These are phyloP conservation scores for Hemicrepidius hirtus DNA, from an alignment of 2,888 invertebrate genomes.

Conservation along the genomic window DNA sequence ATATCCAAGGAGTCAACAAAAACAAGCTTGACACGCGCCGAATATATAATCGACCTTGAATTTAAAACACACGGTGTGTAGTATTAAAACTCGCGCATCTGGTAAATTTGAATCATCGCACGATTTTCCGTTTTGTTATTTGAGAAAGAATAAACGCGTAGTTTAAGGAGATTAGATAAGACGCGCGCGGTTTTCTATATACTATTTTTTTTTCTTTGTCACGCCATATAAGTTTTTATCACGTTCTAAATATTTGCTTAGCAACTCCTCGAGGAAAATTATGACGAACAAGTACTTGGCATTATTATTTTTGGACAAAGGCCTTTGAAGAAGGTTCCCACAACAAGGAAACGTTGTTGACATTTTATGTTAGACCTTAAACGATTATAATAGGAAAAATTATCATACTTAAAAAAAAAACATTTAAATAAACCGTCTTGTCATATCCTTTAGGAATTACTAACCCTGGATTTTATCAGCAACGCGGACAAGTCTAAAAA, in stretches of 20 bases:
- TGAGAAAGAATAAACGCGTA: conserved; percentile 15
- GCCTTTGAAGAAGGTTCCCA: conserved; percentile 1
- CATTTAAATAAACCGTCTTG: too few relatives aligned
- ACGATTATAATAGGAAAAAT: too few relatives aligned
- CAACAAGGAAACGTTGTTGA: background rate
- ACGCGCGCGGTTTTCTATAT: background rate
- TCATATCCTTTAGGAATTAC: too few relatives aligned
- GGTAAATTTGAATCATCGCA: conserved; percentile 29
- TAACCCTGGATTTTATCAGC: too few relatives aligned
- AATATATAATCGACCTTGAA: conserved; percentile 31
- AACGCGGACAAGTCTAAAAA: too few relatives aligned
- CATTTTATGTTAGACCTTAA: background rate
- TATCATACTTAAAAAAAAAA: too few relatives aligned
- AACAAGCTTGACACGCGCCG: conserved; percentile 22
- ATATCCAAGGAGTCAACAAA: conserved; percentile 18
- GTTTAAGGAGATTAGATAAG: conserved; percentile 29
- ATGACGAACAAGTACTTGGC: background rate
- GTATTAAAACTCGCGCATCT: conserved; percentile 1
- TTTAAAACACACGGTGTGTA: conserved; percentile 5
- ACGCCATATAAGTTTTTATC: conserved; percentile 6
- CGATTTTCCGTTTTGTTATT: conserved; percentile 1
- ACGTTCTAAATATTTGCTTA: background rate
- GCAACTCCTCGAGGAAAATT: conserved; percentile 6
- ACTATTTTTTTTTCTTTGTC: conserved; percentile 12
- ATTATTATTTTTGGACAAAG: conserved; percentile 9